phyloP scores from a whole-genome alignment of 2,113 vertebrate genomes.

The Saimiri boliviensis region DNA sequence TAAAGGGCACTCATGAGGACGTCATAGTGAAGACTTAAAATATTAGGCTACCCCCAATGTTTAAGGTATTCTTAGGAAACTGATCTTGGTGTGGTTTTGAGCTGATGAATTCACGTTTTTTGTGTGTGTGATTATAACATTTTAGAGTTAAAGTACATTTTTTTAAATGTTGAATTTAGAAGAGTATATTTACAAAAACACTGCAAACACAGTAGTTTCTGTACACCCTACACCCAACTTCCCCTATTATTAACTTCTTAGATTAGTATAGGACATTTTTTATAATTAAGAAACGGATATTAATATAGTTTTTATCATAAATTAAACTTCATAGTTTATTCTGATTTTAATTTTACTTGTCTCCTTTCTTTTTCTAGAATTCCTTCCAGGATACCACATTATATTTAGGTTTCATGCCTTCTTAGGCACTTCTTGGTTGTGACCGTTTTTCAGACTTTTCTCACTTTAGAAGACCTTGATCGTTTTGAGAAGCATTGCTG shows the following conservation, averaged over 20 bases:
- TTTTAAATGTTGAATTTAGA: neutral
- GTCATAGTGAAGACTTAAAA: neutral
- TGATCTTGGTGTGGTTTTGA: neutral
- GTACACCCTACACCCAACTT: fast-evolving
- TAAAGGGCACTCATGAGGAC: neutral
- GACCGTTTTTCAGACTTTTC: neutral
- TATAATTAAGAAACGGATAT: neutral
- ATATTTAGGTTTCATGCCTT: neutral
- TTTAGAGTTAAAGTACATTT: neutral
- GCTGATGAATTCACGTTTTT: neutral
- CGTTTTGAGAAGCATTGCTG: neutral
- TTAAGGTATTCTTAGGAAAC: neutral
- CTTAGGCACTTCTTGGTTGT: neutral
- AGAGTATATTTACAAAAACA: neutral
- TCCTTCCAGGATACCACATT: neutral
- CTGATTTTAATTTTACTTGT: neutral
- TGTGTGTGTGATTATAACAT: neutral
- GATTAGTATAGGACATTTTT: neutral
- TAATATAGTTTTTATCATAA: neutral
- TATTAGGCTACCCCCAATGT: neutral
- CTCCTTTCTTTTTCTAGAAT: neutral
- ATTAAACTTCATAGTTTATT: neutral
- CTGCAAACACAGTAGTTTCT: neutral
- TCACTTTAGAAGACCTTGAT: neutral
- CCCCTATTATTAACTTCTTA: neutral